Conservation (phyloP, 2,113 vertebrate species). For the Carassius carassius region DNA sequence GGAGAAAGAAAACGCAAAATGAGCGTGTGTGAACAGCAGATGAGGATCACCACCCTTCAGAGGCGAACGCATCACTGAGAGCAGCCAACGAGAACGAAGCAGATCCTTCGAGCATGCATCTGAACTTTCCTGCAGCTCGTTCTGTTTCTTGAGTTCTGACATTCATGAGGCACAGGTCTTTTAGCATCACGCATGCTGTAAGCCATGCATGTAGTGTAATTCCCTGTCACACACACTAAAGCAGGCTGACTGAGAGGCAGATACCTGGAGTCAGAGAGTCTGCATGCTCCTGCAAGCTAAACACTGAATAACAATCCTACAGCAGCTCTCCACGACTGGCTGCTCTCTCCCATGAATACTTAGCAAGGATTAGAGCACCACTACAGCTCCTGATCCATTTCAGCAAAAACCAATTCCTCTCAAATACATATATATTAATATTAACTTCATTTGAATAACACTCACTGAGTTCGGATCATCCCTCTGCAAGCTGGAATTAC, state of each 20-base stretch:
- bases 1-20: constrained; percentile 34
- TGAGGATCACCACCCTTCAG: constrained; percentile 30
- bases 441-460: constrained; percentile 15
- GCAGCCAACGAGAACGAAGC: not conserved
- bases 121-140: not conserved
- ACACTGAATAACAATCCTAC: constrained; percentile 34
- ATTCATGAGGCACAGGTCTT: not conserved
- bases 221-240: not conserved
- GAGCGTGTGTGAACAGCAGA: constrained; percentile 19
- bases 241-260: constrained; percentile 21
- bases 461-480: not conserved
- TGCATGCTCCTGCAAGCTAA: constrained; percentile 43
- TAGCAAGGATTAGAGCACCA: not conserved
- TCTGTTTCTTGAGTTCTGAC: not conserved
- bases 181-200: not conserved
- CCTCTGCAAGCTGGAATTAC: constrained; percentile 5
- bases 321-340: not conserved
- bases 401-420: not conserved
- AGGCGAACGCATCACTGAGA: not conserved
- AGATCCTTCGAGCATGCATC: not conserved
- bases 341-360: constrained; percentile 1
- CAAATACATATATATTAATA: constrained; percentile 29
- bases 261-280: constrained; percentile 19
- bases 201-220: not conserved
- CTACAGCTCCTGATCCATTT: constrained; percentile 13